phyloP scores from a whole-genome alignment of 2,113 vertebrate genomes.

The Myanophis thanlyinensis region DNA sequence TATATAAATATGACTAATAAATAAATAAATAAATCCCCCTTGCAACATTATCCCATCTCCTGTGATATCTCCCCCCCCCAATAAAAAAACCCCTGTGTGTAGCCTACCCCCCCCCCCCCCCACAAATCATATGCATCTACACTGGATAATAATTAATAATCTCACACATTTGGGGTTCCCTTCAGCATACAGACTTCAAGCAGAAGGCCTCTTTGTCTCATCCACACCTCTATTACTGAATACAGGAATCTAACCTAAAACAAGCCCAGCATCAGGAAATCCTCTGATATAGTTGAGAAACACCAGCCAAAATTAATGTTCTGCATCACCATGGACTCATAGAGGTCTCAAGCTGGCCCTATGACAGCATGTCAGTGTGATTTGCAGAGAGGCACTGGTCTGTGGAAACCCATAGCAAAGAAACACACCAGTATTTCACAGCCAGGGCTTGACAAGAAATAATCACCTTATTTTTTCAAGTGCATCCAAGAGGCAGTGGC shows the following conservation, averaged over 20 bases:
- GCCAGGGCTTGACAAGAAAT: constrained; percentile 1
- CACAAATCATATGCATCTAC: not conserved
- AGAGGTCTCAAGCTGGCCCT: not conserved
- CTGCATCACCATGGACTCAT: too few species aligned
- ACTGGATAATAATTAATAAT: not conserved
- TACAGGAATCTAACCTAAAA: not conserved
- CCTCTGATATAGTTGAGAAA: not conserved
- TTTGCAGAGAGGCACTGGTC: not conserved
- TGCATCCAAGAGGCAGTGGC: not conserved
- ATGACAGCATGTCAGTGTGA: not conserved
- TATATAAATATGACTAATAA: too few species aligned
- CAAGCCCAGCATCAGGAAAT: not conserved
- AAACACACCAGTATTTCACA: not conserved
- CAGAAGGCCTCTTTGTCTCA: too few species aligned
- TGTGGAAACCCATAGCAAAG: not conserved
- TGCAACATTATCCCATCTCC: not conserved
- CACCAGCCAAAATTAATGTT: not conserved
- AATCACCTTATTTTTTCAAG: not conserved
- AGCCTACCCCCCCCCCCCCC: not conserved
- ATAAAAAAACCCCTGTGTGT: not conserved
- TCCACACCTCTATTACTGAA: too few species aligned
- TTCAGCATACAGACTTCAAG: not conserved
- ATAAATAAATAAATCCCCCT: too few species aligned
- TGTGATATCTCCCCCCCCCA: not conserved
- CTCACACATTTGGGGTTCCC: not conserved